Evolutionary conservation across 2,113 vertebrate genomes (phyloP).

Genomic region (Scomber japonicus): DNA sequence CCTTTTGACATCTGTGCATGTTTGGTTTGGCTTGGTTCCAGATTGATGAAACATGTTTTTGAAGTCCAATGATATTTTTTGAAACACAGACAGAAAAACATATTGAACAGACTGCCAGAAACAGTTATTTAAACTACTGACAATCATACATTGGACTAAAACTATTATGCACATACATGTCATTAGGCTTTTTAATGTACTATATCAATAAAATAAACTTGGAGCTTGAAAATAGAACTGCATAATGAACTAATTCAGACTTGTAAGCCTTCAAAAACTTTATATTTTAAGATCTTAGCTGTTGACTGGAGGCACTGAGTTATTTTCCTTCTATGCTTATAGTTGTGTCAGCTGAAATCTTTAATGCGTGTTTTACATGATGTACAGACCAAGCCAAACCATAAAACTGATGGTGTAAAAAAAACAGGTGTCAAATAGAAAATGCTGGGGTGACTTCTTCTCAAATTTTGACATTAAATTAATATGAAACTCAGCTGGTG

Average conservation of each 20-base stretch:
- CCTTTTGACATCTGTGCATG: conserved; percentile 33
- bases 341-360: not conserved
- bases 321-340: too few relatives aligned
- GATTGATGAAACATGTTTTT: not conserved
- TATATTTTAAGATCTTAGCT: not conserved
- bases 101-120: not conserved
- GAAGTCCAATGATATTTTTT: not conserved
- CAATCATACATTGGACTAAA: not conserved
- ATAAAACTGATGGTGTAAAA: conserved; percentile 6
- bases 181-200: too few relatives aligned
- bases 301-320: not conserved
- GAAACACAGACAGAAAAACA: not conserved
- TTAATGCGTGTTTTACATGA: not conserved
- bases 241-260: too few relatives aligned
- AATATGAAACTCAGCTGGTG: not conserved
- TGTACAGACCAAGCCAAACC: conserved; percentile 39
- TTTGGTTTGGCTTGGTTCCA: conserved; percentile 53
- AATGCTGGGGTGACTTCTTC: conserved; percentile 13
- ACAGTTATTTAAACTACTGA: not conserved
- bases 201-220: too few relatives aligned
- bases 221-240: too few relatives aligned
- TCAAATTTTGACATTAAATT: not conserved
- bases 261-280: too few relatives aligned
- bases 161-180: not conserved
- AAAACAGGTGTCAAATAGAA: conserved; percentile 17